phyloP scores from a whole-genome alignment of 2,888 invertebrate species.

The Cataglyphis altisquamis region DNA sequence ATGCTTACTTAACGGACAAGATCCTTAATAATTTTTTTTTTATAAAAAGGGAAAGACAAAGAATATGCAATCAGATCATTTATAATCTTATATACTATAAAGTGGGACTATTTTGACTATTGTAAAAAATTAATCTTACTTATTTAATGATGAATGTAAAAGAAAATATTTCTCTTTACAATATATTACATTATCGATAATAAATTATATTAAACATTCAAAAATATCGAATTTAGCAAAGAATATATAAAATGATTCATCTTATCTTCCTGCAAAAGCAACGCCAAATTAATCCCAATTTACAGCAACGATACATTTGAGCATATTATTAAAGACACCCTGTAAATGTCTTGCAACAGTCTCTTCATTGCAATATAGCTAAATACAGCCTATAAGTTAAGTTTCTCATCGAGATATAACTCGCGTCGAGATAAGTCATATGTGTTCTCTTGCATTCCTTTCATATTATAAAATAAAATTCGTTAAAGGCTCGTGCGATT shows the following conservation, averaged over 20 bases:
- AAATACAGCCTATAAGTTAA: constrained; percentile 66
- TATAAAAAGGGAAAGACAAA: constrained; percentile 35
- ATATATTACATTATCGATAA: background rate
- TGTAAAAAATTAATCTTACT: background rate
- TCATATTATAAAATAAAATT: background rate
- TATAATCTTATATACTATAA: constrained; percentile 48
- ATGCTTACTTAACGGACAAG: constrained; percentile 58
- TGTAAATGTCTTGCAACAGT: constrained; percentile 69
- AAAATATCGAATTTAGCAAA: background rate
- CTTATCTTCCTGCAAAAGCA: background rate
- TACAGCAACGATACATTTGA: constrained; percentile 61
- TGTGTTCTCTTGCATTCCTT: constrained; percentile 7
- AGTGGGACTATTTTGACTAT: constrained; percentile 18
- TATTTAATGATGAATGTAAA: background rate
- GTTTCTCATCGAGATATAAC: constrained; percentile 56
- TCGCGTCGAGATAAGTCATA: constrained; percentile 41
- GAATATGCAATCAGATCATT: constrained; percentile 49
- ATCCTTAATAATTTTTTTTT: constrained; percentile 25
- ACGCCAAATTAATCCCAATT: constrained; percentile 34
- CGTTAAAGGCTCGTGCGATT: background rate
- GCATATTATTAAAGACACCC: constrained; percentile 72
- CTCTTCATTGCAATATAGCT: constrained; percentile 56
- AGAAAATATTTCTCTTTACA: background rate
- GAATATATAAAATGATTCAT: background rate
- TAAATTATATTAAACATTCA: constrained; percentile 13